Percentiles rank a stretch among this genome's conserved stretches.
Evolutionary conservation across 2,888 invertebrate genomes (phyloP).

Genomic region (Drosophila planitibia): DNA sequence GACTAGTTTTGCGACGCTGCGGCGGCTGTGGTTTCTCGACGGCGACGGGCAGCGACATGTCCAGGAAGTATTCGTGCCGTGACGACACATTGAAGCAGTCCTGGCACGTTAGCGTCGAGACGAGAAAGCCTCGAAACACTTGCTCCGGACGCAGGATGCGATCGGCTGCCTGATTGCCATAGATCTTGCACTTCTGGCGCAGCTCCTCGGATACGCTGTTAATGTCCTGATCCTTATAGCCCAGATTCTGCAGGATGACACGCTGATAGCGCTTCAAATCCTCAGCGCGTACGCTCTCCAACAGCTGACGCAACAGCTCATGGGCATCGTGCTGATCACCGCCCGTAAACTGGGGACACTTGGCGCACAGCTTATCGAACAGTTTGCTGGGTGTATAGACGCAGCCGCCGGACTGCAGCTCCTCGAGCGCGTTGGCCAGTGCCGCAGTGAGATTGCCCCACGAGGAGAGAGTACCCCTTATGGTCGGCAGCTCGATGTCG

Average conservation of each 20-base stretch:
- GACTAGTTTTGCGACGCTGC: conserved; percentile 86
- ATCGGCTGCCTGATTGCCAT: conserved; percentile 92
- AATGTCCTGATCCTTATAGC: conserved; percentile 91
- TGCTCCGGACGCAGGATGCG: conserved; percentile 93
- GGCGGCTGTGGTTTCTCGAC: conserved; percentile 91
- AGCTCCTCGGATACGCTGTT: conserved; percentile 91
- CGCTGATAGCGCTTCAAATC: conserved; percentile 92
- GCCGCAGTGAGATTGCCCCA: conserved; percentile 90
- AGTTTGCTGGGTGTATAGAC: conserved; percentile 89
- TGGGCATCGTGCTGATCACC: conserved; percentile 99
- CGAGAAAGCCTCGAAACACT: conserved; percentile 96
- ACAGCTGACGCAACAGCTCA: conserved; percentile 94
- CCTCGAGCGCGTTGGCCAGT: conserved; percentile 89
- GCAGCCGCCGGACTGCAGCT: conserved; percentile 88
- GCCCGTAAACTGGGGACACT: conserved; percentile 94
- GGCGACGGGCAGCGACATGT: conserved; percentile 96
- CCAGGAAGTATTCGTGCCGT: conserved; percentile 96
- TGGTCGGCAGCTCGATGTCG: conserved; percentile 88
- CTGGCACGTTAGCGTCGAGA: conserved; percentile 95
- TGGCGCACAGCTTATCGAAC: conserved; percentile 88
- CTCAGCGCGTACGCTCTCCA: conserved; percentile 94
- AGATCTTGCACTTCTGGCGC: conserved; percentile 92
- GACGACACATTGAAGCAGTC: conserved; percentile 95
- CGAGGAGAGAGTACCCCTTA: conserved; percentile 89
- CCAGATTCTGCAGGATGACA: conserved; percentile 92